phyloP scores from a whole-genome alignment of 2,797 vertebrate species.

The Myotis pilosus region DNA sequence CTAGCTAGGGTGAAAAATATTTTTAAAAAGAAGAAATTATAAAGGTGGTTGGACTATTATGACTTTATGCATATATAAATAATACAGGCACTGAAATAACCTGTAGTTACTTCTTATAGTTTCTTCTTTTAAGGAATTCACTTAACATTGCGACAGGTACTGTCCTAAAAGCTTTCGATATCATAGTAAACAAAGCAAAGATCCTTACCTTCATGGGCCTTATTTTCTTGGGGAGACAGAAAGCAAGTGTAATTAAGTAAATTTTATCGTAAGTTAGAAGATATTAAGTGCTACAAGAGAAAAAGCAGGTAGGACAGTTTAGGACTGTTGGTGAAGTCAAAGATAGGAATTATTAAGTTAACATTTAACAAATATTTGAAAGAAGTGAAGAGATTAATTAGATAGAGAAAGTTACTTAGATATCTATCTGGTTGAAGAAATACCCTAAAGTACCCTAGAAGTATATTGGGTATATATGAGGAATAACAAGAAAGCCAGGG shows the following conservation, averaged over 20 bases:
- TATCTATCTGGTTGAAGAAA: no score
- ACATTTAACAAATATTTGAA: background rate
- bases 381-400: no score
- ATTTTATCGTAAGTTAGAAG: background rate
- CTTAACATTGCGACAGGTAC: background rate
- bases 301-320: background rate
- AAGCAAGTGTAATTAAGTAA: constrained; percentile 35
- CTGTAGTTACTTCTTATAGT: background rate
- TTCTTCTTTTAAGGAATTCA: constrained; percentile 41
- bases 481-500: no score
- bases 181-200: background rate
- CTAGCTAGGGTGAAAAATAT: background rate
- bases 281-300: background rate
- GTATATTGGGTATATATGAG: no score
- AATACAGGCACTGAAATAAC: background rate
- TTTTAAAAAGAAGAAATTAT: background rate
- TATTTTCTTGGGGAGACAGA: constrained; percentile 27
- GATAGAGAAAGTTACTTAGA: no score
- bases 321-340: background rate
- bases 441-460: no score
- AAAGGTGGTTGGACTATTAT: background rate
- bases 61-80: background rate
- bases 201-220: background rate
- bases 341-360: constrained; percentile 18
- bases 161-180: background rate